Base-by-base conservation (phyloP, 2,888 invertebrate genomes). In the Acheta domesticus region DNA sequence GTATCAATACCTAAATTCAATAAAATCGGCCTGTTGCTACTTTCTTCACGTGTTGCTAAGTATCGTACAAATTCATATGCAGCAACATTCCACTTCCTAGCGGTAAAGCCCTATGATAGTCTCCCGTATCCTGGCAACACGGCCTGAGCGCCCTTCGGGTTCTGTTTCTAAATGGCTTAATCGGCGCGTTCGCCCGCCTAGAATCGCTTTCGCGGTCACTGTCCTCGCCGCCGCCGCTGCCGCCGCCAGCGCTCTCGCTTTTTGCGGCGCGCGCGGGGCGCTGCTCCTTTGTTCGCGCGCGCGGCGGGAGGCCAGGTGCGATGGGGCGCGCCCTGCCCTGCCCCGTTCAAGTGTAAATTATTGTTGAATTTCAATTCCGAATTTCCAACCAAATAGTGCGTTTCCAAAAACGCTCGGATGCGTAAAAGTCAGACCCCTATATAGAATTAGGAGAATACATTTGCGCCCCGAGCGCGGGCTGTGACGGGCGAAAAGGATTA, bases 311-410 rank as follows among this genome's bases (percentile, higher is more conserved):
- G 14, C 62, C 62, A 62, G 62, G 62, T 62, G 62, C 62, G 62
- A 62, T n/a, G n/a, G 62, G 14, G 62, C 62, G 62, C n/a, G 62
- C 16, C 62, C 16, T 11, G 62, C n/a, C n/a, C 62, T 19, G 62
- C 62, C 12, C 62, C n/a, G 62, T 62, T 62, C 62, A 62, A 62
- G 14, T 62, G 62, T 62, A 62, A 62, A 62, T 62, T 62, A 62
- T 62, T 19, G 62, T n/a, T n/a, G 62, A 62, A 62, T 62, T 62
- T 62, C 62, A 62, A 62, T 62, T 62, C n/a, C 62, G 62, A 62
- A 62, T 62, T 62, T 62, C 62, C 62, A 62, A 62, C 62, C 62
- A 62, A 62, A 62, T 62, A 62, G 62, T 62, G 62, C 62, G 62
- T 62, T 62, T 62, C 62, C 62, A 62, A n/a, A 62, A 62, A 62